Conservation (phyloP, 2,888 invertebrate species). For the Diarsia mendica region DNA sequence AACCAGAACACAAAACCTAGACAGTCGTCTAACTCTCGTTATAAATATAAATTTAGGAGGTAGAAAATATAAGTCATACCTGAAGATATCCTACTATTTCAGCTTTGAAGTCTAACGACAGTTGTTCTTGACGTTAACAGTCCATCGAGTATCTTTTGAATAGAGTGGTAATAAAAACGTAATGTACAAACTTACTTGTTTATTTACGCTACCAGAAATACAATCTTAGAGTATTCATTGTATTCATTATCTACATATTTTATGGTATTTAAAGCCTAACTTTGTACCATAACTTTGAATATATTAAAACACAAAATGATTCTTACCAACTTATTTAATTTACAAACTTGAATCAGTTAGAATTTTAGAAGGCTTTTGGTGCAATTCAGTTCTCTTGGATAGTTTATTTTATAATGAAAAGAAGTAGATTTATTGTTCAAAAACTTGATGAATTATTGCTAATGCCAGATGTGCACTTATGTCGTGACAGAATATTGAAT, state of each 20-base stretch:
- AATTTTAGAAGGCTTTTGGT: constrained; percentile 1
- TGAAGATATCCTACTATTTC: neutral
- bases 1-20: neutral
- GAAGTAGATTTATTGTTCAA: neutral
- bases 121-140: constrained; percentile 1
- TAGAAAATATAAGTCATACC: neutral
- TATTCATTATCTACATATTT: neutral
- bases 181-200: neutral
- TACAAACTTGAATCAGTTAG: constrained; percentile 21
- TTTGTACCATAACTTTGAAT: constrained; percentile 27
- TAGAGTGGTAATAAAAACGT: neutral
- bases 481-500: constrained; percentile 1
- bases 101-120: neutral
- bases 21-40: neutral
- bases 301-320: constrained; percentile 9
- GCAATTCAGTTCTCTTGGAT: constrained; percentile 1
- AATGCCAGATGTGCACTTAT: neutral
- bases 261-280: constrained; percentile 12
- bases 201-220: neutral
- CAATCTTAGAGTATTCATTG: neutral
- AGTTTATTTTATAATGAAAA: constrained; percentile 1
- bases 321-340: constrained; percentile 36
- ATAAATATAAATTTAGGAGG: neutral
- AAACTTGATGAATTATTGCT: neutral
- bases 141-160: neutral